Base-by-base conservation (phyloP, 2,113 vertebrate species). In the Charina bottae region DNA sequence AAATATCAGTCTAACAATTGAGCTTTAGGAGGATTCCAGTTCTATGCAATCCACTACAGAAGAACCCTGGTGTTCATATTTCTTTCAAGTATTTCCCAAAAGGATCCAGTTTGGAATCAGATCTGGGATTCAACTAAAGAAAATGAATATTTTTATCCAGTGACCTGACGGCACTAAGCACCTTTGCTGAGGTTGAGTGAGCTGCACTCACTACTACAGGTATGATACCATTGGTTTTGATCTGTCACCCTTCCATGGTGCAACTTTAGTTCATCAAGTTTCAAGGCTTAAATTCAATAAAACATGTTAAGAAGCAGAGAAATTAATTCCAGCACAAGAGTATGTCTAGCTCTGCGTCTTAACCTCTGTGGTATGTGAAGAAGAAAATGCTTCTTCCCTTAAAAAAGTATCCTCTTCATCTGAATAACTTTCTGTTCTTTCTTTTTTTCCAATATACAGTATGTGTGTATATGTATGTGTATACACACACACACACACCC, bases 281-380 rank as follows among this genome's bases (percentile, higher is more conserved):
- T 92, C 90, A 91, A 91, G 94, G 33, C 85, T 95, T 94, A 87
- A 83, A 42, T 91, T 94, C 90, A 95, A 95, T 91, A 95, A 90
- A 91, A 92, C 93, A 93, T 37, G 56, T 91, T 95, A 95, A 95
- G 94, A 97, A 95, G 92, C 91, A 53, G 88, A 95, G 93, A 90
- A 93, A 95, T 93, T 96, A 93, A 95, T 96, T 94, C 89, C 55
- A 90, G 11, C 23, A 84, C 55, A 59, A 56, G 90, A 94, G 49
- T 68, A 96, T 6, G 24, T 68, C 83, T 21, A 92, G 89, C 54
- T 92, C 83, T 94, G 26, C 83, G 93, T 68, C 0, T 0, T 23
- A 86, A 59, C 15, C n/a, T 93, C 60, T 85, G 24, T 15, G 90
- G n/a, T n/a, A 85, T 7, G 2, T 24, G 62, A 83, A 64, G 72